These are phyloP conservation scores for Pemphigus obesinymphae DNA, from an alignment of 1,140 invertebrate genomes.

Conservation along the genomic window DNA sequence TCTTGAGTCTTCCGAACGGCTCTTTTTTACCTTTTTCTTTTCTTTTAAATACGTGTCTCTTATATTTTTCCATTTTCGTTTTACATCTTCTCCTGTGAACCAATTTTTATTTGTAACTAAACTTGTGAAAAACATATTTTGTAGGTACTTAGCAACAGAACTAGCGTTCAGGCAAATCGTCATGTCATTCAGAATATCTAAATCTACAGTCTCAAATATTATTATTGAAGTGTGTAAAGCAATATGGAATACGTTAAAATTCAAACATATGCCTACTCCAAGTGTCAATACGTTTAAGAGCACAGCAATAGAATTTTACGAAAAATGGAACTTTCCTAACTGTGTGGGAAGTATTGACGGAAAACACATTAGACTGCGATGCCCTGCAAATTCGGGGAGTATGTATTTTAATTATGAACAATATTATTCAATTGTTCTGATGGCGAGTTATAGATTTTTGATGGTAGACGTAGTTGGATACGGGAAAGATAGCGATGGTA, in stretches of 20 bases:
- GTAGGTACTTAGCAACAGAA: slow-evolving; percentile 21
- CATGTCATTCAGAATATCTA: slow-evolving; percentile 22
- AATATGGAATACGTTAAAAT: slow-evolving; percentile 25
- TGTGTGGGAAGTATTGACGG: slow-evolving; percentile 20
- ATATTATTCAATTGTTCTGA: slow-evolving; percentile 18
- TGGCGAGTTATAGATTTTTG: slow-evolving; percentile 26
- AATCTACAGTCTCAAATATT: slow-evolving; percentile 6
- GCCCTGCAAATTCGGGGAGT: slow-evolving; percentile 10
- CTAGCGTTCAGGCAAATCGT: slow-evolving; percentile 12
- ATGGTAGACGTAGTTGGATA: slow-evolving; percentile 34
- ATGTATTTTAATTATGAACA: slow-evolving; percentile 40
- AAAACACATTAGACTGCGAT: slow-evolving; percentile 35
- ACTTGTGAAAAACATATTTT: slow-evolving; percentile 4
- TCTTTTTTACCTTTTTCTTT: slow-evolving; percentile 17
- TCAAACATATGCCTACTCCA: slow-evolving; percentile 20
- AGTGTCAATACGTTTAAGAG: not conserved
- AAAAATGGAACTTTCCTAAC: slow-evolving; percentile 30
- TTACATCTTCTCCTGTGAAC: slow-evolving; percentile 8
- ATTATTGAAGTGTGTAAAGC: slow-evolving; percentile 15
- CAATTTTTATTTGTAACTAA: slow-evolving; percentile 2
- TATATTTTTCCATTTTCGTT: slow-evolving; percentile 13
- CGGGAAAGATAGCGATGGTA: slow-evolving; percentile 41
- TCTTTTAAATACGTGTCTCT: slow-evolving; percentile 11
- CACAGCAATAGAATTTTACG: no score
- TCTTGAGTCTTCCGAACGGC: not conserved